These are phyloP conservation scores for Sphenodon punctatus DNA, from an alignment of 2,797 vertebrate genomes.

Conservation along the genomic window DNA sequence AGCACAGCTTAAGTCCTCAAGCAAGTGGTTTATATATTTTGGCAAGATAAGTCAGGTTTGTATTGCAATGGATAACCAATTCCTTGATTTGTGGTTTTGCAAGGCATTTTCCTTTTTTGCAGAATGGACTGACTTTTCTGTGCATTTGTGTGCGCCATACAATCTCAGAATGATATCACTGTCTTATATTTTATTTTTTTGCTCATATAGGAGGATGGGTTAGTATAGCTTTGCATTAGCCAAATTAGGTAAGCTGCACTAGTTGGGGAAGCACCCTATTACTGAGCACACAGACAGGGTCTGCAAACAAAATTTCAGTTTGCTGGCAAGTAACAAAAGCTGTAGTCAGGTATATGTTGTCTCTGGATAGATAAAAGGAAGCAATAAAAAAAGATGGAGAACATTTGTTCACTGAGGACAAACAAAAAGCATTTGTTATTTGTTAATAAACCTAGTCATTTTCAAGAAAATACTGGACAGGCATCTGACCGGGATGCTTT, in stretches of 20 bases:
- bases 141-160: accelerated
- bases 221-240: neutral
- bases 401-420: too few relatives aligned
- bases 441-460: too few relatives aligned
- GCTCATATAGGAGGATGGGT: accelerated
- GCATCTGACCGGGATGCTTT: too few relatives aligned
- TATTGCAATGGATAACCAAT: neutral
- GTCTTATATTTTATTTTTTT: neutral
- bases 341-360: too few relatives aligned
- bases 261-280: neutral
- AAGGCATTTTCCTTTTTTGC: neutral
- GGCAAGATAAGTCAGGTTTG: neutral
- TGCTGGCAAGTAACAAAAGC: too few relatives aligned
- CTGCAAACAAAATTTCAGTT: neutral
- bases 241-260: neutral
- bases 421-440: too few relatives aligned
- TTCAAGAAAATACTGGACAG: too few relatives aligned
- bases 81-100: neutral
- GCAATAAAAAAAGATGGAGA: too few relatives aligned
- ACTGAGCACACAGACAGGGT: neutral
- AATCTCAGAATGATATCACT: neutral
- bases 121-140: neutral
- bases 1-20: accelerated
- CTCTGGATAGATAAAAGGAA: too few relatives aligned
- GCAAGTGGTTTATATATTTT: neutral